Evolutionary conservation across 2,797 vertebrate species (phyloP), one percentile per base, ranked within the genome.

Genomic region (Muraenolepis orangiensis): DNA sequence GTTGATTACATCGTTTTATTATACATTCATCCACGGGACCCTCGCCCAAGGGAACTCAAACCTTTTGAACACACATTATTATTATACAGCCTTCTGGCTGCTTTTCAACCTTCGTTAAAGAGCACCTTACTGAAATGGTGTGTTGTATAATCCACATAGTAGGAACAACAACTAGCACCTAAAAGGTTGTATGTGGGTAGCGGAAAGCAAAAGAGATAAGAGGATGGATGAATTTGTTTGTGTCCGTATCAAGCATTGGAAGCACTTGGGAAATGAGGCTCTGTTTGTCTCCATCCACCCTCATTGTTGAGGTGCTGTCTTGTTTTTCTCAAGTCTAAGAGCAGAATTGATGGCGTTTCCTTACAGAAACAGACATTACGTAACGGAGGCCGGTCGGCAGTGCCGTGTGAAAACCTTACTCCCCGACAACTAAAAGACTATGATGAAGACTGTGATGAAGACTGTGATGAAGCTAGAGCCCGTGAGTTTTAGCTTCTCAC

Each of bases 91-190:
- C 76, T 71, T n/a, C 77, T 81, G 69, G 46, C 76, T 73, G 13
- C 57, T 11, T 2, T 77, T 78, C 76, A 79, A 18, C 74, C 78
- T 91, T 89, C 90, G 83, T 88, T 66, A 82, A 72, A 81, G 87
- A 92, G 90, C 90, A 92, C 91, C 91, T 88, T 92, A 81, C 83
- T 91, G 91, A 92, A 91, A 86, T 77, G 78, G 84, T 87, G 86
- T 87, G 80, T 61, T 67, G 34, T 70, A 79, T 77, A 10, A 84
- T 76, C 72, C 77, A 87, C 71, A 70, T 34, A 73, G 29, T 30
- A 34, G 66, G 78, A 70, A 61, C 73, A 81, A 80, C 87, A 74
- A 78, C 84, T n/a, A 80, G 82, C 77, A 76, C 76, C 34, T 78
- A 64, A n/a, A n/a, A n/a, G 28, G 73, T 23, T 66, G 29, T 13